Conservation (phyloP, 2,113 vertebrate genomes). For the Anseranas semipalmata region DNA sequence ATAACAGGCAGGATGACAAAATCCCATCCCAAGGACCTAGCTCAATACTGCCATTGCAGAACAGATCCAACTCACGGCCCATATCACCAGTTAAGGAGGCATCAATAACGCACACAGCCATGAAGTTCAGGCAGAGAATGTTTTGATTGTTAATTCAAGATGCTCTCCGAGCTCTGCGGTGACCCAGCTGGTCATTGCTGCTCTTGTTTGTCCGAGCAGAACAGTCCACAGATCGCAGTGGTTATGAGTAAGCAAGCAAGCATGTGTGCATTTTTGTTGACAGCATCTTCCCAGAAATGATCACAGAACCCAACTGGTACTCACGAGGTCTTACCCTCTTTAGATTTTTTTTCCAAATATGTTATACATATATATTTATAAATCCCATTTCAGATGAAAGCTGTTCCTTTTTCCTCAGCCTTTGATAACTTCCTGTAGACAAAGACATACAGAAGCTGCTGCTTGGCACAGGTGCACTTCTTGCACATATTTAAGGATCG, state of each 20-base stretch:
- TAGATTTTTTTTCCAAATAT: background rate
- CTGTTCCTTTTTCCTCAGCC: background rate
- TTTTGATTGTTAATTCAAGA: conserved; percentile 26
- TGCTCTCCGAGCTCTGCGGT: conserved; percentile 2
- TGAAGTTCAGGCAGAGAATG: background rate
- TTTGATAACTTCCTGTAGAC: background rate
- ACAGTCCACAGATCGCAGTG: background rate
- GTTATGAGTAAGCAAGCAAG: background rate
- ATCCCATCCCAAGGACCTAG: background rate
- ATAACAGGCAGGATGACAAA: background rate
- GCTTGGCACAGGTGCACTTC: background rate
- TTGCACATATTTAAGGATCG: background rate
- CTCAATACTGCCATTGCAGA: background rate
- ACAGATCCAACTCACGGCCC: background rate
- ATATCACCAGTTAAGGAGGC: background rate
- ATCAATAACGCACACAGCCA: background rate
- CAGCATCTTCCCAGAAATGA: conserved; percentile 33
- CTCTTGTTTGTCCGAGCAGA: conserved; percentile 10
- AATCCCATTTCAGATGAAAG: background rate
- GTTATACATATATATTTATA: background rate
- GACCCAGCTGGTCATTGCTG: conserved; percentile 19
- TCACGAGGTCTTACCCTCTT: background rate
- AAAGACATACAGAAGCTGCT: background rate
- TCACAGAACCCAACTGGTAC: background rate
- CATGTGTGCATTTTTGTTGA: background rate